Base-by-base conservation (phyloP, 2,888 invertebrate genomes). In the Pristionchus mayeri region DNA sequence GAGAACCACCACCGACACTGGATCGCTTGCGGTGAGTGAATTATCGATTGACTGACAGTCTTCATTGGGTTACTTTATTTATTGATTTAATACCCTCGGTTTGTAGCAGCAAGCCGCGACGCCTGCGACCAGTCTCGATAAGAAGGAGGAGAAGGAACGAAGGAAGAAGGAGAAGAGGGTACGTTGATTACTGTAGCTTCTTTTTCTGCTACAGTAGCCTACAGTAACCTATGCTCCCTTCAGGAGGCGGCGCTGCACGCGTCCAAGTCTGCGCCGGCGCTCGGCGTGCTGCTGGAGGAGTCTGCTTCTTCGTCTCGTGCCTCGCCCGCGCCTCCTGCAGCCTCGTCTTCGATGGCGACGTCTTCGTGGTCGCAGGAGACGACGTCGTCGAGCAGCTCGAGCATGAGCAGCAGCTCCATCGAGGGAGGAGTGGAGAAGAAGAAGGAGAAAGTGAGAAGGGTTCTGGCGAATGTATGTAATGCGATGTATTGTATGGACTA, bases 81-180 rank as follows among this genome's bases (percentile, higher is more conserved):
- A 44, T 27, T 27, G 27, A 27, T 57, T 57, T 27, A 21, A 54
- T 34, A 34, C 37, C 34, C 6, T 34, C 34, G 34, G 16, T 2
- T 30, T 78, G 11, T n/a, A 48, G 54, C 80, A 80, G 44, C 80
- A 57, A 57, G 27, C 60, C 1, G 57, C 80, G n/a, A 37, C 80
- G n/a, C 37, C 57, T 16, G 40, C 80, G 37, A 37, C 50, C 24
- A 44, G 40, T 1, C 24, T 7, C 13, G 80, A 80, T 18, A 34
- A 40, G 57, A 37, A 54, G 6, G 80, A 80, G 60, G 60, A 80
- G 80, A 80, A 80, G 60, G 80, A 80, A 37, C 54, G 48, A 13
- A n/a, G 60, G 57, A 80, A 80, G 80, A 24, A 24, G 37, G 60
- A 80, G 80, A 80, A 80, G 60, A 80, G 37, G 80, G 80, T 80